phyloP scores from a whole-genome alignment of 2,797 vertebrate species.

The Squalus acanthias region DNA sequence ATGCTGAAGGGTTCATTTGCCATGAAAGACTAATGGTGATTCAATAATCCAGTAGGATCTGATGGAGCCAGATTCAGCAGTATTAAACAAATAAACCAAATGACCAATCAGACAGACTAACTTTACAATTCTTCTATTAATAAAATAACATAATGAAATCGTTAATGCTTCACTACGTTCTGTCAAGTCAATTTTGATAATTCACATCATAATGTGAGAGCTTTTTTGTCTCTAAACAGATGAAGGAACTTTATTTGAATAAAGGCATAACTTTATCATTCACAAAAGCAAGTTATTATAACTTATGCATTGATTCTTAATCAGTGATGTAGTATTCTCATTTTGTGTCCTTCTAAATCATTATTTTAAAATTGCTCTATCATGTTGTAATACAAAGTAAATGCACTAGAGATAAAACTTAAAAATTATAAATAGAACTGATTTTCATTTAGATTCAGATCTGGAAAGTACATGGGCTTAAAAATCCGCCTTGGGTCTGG shows the following conservation, averaged over 20 bases:
- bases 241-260: neutral
- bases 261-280: neutral
- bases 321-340: neutral
- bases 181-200: constrained; percentile 12
- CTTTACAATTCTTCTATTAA: neutral
- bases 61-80: constrained; percentile 11
- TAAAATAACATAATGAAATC: constrained; percentile 6
- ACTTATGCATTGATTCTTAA: neutral
- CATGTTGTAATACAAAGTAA: neutral
- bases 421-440: neutral
- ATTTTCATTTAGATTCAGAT: neutral
- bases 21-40: constrained; percentile 25
- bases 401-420: neutral
- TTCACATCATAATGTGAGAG: constrained; percentile 15
- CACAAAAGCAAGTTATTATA: neutral
- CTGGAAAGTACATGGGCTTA: neutral
- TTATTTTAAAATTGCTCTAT: neutral
- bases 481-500: neutral
- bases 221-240: neutral
- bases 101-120: neutral
- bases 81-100: neutral
- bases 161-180: neutral
- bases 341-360: neutral
- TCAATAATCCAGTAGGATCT: constrained; percentile 17
- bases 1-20: constrained; percentile 10